Conservation (phyloP, 2,797 vertebrate genomes). For the Paramormyrops hopkinsi region DNA sequence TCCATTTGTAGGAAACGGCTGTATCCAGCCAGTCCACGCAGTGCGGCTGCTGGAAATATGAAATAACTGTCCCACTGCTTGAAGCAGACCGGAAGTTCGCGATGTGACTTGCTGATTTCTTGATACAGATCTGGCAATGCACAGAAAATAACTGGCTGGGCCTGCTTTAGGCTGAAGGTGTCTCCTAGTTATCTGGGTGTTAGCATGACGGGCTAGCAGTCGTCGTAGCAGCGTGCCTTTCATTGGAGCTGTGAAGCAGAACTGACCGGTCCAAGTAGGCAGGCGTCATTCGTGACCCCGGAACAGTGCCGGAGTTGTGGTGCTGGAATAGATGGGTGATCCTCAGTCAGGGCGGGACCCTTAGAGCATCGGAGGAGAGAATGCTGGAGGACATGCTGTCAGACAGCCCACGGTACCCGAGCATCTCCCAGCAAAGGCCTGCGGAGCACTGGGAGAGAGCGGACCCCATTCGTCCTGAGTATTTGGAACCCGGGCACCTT, state of each 20-base stretch:
- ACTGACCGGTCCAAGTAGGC: not conserved
- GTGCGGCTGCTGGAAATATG: not conserved
- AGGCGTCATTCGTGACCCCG: not conserved
- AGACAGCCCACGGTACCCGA: slow-evolving; percentile 20
- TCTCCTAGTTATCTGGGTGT: not conserved
- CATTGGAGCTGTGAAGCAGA: not conserved
- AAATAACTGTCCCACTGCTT: not conserved
- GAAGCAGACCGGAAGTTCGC: not conserved
- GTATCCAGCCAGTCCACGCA: not conserved
- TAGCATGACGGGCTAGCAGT: not conserved
- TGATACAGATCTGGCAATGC: not conserved
- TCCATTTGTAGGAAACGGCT: not conserved
- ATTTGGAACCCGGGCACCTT: not conserved
- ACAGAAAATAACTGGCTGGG: not conserved
- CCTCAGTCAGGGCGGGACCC: not conserved
- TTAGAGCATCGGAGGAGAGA: slow-evolving; percentile 11
- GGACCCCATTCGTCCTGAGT: slow-evolving; percentile 17
- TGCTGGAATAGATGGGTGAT: not conserved
- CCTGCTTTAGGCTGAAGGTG: not conserved
- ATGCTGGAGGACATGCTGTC: slow-evolving; percentile 31
- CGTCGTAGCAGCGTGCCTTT: not conserved
- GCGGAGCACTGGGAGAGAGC: slow-evolving; percentile 32
- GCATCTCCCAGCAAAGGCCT: slow-evolving; percentile 22
- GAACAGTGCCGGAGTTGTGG: not conserved
- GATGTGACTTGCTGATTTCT: not conserved